Evolutionary conservation across 2,797 vertebrate species (phyloP).

Genomic region (Acestrorhynchus altus): DNA sequence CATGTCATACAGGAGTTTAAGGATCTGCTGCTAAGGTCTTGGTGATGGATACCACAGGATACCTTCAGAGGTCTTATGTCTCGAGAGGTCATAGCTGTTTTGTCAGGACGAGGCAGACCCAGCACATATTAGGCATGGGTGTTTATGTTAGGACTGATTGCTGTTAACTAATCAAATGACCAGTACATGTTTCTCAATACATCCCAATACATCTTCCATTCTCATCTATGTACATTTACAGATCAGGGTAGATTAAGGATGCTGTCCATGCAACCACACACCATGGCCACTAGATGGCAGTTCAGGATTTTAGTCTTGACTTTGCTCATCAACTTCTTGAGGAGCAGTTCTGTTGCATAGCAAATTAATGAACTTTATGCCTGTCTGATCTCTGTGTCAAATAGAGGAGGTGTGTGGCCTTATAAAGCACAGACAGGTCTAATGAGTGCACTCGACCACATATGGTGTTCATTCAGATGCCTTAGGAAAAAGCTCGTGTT

Average conservation of each 20-base stretch:
- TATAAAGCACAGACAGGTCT: slow-evolving; percentile 51
- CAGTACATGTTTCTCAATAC: no score
- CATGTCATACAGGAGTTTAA: no score
- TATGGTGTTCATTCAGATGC: slow-evolving; percentile 55
- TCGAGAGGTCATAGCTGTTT: no score
- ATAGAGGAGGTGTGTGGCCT: slow-evolving; percentile 51
- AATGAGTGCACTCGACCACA: slow-evolving; percentile 60
- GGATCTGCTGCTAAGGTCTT: no score
- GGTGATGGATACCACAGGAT: no score
- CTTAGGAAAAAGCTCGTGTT: slow-evolving; percentile 31
- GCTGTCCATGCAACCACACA: slow-evolving; percentile 8
- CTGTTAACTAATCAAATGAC: no score
- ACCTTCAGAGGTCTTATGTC: no score
- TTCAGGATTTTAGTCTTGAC: slow-evolving; percentile 44
- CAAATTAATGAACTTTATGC: slow-evolving; percentile 59
- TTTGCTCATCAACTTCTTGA: slow-evolving; percentile 40
- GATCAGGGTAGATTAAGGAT: not conserved
- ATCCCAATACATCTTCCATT: no score
- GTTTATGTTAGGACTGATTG: no score
- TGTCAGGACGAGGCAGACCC: no score
- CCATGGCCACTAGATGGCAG: slow-evolving; percentile 57
- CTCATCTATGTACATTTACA: no score
- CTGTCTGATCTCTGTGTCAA: slow-evolving; percentile 56
- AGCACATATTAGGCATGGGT: no score
- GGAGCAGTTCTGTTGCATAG: slow-evolving; percentile 41